These are phyloP conservation scores for Acronicta alni DNA, from an alignment of 2,888 invertebrate species.

Conservation along the genomic window DNA sequence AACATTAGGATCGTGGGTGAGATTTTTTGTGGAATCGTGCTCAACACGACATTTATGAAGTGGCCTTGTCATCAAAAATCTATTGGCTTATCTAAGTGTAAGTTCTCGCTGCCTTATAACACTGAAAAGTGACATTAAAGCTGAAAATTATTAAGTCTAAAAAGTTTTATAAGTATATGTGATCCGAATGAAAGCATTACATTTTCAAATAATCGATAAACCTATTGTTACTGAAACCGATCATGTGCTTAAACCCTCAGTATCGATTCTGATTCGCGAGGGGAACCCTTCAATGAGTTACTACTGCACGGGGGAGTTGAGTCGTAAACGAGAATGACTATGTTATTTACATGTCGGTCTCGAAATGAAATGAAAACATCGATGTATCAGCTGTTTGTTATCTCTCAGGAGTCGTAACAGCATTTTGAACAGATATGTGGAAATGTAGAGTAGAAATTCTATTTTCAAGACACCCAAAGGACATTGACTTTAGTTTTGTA, in stretches of 20 bases:
- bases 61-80: no score
- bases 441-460: background rate
- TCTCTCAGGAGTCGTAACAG: background rate
- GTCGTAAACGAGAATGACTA: conserved; percentile 41
- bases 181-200: conserved; percentile 28
- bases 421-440: background rate
- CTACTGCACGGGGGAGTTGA: conserved; percentile 46
- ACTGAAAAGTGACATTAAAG: no score
- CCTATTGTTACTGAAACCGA: conserved; percentile 45
- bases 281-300: conserved; percentile 50
- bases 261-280: conserved; percentile 45
- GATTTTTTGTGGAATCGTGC: no score
- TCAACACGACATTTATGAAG: no score
- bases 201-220: conserved; percentile 34
- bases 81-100: no score
- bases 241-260: conserved; percentile 49
- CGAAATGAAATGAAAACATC: conserved; percentile 24
- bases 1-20: background rate
- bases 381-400: conserved; percentile 3
- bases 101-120: no score
- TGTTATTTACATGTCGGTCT: conserved; percentile 35
- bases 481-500: no score
- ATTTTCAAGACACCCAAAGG: no score
- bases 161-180: background rate
- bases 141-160: no score